Evolutionary conservation across 1,140 invertebrate species (phyloP).

Genomic region (Drosophila malerkotliana): DNA sequence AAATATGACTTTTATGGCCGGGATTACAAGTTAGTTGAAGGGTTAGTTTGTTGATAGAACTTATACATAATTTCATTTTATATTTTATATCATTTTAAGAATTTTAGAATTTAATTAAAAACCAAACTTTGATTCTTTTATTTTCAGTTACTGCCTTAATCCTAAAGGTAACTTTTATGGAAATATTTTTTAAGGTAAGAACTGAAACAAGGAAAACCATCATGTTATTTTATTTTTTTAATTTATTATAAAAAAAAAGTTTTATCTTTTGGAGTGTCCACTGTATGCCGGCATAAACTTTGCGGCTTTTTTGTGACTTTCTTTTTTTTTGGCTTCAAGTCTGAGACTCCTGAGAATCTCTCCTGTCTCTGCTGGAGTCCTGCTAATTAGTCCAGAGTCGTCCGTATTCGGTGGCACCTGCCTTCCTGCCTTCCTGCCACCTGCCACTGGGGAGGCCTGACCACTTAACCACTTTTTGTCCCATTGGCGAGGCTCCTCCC

Average conservation of each 20-base stretch:
- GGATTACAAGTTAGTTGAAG: not conserved
- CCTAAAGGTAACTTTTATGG: too few relatives aligned
- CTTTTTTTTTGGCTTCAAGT: slow-evolving; percentile 9
- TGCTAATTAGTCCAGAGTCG: slow-evolving; percentile 16
- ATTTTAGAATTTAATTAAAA: too few relatives aligned
- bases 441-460: not conserved
- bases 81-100: too few relatives aligned
- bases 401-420: slow-evolving; percentile 12
- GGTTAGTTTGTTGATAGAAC: not conserved
- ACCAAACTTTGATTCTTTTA: too few relatives aligned
- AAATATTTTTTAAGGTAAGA: too few relatives aligned
- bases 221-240: too few relatives aligned
- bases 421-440: not conserved
- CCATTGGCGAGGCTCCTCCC: not conserved
- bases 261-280: not conserved
- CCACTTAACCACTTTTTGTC: not conserved
- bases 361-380: slow-evolving; percentile 5
- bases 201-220: too few relatives aligned
- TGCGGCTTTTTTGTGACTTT: not conserved
- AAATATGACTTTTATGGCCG: not conserved
- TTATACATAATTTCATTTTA: too few relatives aligned
- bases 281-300: slow-evolving; percentile 2
- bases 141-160: too few relatives aligned
- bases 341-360: not conserved
- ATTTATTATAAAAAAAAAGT: too few relatives aligned